A percentile compares a stretch with the other conserved stretches of the same genome.
Evolutionary conservation across 2,113 vertebrate species (phyloP).

Genomic region (Etheostoma spectabile): DNA sequence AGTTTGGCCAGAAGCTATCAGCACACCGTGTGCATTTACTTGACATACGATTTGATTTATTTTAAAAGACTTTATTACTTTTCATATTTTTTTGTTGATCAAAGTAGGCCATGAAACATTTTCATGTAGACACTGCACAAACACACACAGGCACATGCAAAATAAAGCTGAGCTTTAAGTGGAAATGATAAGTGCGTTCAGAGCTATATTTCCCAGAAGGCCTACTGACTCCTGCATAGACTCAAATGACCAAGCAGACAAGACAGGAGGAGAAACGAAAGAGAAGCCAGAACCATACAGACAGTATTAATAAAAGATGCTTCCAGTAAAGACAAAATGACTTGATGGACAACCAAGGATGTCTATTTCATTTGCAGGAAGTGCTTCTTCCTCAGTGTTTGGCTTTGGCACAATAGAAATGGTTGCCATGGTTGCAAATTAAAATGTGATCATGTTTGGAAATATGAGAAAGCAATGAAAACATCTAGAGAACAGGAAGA

Average conservation of each 20-base stretch:
- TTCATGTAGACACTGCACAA: conserved; percentile 14
- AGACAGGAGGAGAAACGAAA: conserved; percentile 25
- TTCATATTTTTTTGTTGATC: conserved; percentile 36
- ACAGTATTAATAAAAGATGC: conserved; percentile 45
- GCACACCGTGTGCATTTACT: conserved; percentile 31
- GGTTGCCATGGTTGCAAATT: not conserved
- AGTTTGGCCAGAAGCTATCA: conserved; percentile 17
- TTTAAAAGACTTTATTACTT: conserved; percentile 38
- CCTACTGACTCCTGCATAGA: conserved; percentile 27
- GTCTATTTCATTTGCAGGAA: conserved; percentile 3
- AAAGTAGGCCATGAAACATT: conserved; percentile 23
- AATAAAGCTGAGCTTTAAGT: conserved; percentile 40
- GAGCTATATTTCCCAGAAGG: conserved; percentile 61
- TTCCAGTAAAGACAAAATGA: conserved; percentile 24
- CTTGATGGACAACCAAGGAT: conserved; percentile 3
- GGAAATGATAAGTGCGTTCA: conserved; percentile 38
- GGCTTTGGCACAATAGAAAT: conserved; percentile 1
- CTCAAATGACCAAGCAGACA: conserved; percentile 54
- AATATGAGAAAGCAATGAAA: conserved; percentile 36
- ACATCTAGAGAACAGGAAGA: conserved; percentile 18
- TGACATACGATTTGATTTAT: conserved; percentile 34
- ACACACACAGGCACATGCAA: conserved; percentile 13
- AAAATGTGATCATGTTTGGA: conserved; percentile 56
- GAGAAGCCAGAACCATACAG: conserved; percentile 18
- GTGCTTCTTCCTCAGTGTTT: conserved; percentile 6